Evolutionary conservation across 2,888 invertebrate genomes (phyloP), one percentile per base, ranked within the genome.

Genomic region (Ctena decussata): DNA sequence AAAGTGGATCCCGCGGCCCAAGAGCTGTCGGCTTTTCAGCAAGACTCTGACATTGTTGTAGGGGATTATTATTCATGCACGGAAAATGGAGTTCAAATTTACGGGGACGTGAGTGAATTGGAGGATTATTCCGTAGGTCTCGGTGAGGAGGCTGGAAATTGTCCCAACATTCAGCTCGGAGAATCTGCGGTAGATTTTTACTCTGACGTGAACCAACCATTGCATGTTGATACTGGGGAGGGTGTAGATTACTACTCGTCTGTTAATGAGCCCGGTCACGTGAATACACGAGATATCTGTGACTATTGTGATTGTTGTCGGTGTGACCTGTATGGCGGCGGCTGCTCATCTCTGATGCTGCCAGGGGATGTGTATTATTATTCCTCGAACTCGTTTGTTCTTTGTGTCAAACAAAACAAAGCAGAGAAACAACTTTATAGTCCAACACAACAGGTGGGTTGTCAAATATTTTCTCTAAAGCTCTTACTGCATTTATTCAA

Each of bases 351-450:
- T 75, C 89, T 83, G 57, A 93, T 94, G 93, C 88, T 93, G 77
- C 95, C 95, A 15, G 95, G 95, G 6, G 94, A 95, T 90, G 92
- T 95, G 57, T 95, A 92, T 86, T 95, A 92, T 89, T 95, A 93
- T 87, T 93, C 95, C 15, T 90, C 94, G 73, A 95, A 95, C 89
- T 95, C 95, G n/a, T 92, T 92, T 77, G 94, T 95, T 70, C 80
- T 95, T 44, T 95, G 95, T 91, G 94, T 95, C 37, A 92, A 94
- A 85, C 91, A 90, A 80, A 86, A 83, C 37, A 80, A 65, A 21
- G n/a, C 46, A 35, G 76, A 41, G 35, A 65, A 65, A 35, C 53
- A 24, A 35, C 30, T 46, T 18, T 60, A 39, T 46, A 18, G 74
- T 60, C 44, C 41, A 24, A 6, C 44, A 8, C 46, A 70, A 5